Evolutionary conservation across 2,797 vertebrate species (phyloP).

Genomic region (Sarcophilus harrisii): DNA sequence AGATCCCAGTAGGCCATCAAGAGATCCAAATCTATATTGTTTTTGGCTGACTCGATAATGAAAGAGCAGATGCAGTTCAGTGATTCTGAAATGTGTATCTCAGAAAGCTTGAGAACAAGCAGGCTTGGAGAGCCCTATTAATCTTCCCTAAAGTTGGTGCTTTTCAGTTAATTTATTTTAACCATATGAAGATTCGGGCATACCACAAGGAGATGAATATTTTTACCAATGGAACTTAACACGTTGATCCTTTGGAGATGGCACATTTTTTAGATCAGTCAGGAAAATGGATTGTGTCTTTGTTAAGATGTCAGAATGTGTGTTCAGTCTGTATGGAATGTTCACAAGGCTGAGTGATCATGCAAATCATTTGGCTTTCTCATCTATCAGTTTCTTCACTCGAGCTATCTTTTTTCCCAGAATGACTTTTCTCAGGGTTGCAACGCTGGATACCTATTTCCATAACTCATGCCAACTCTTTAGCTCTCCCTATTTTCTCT

Average conservation of each 20-base stretch:
- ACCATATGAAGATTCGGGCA: background rate
- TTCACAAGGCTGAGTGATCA: background rate
- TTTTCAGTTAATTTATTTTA: constrained; percentile 38
- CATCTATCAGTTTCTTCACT: background rate
- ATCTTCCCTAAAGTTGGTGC: background rate
- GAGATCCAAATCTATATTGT: background rate
- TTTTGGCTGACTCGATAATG: background rate
- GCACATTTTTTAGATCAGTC: background rate
- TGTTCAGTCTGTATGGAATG: background rate
- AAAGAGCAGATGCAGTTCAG: background rate
- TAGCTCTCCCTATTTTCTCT: background rate
- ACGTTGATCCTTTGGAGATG: background rate
- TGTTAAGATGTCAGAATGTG: background rate
- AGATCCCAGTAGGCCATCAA: background rate
- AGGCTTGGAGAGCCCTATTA: background rate
- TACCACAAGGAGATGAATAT: background rate
- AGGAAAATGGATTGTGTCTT: background rate
- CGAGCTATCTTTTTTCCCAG: background rate
- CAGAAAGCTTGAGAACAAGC: background rate
- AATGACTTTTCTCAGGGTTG: background rate
- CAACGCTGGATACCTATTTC: background rate
- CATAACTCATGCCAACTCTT: constrained; percentile 1
- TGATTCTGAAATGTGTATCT: background rate
- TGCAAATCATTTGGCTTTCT: background rate
- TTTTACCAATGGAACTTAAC: background rate